Conservation (phyloP, 2,113 vertebrate species). For the Coptodon bakossiorum region DNA sequence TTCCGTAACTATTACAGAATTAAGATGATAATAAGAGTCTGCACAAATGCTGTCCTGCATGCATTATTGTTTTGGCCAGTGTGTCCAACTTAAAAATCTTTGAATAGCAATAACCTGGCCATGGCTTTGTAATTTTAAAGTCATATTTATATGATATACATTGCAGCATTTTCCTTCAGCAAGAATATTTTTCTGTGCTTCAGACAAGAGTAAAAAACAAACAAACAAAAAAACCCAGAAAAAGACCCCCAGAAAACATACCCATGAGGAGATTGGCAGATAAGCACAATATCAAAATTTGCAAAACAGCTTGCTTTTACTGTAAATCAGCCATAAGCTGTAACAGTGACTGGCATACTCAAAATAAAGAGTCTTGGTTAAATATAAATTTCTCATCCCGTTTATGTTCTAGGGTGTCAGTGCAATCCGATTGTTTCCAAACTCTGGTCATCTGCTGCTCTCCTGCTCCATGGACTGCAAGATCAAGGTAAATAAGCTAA, state of each 20-base stretch:
- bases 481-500: conserved; percentile 82
- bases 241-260: not conserved
- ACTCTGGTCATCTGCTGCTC: conserved; percentile 88
- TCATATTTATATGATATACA: not conserved
- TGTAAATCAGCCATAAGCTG: not conserved
- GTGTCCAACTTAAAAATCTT: not conserved
- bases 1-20: not conserved
- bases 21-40: not conserved
- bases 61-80: not conserved
- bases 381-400: not conserved
- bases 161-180: not conserved
- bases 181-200: not conserved
- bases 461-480: conserved; percentile 98
- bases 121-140: not conserved
- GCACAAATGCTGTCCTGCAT: not conserved
- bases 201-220: not conserved
- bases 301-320: not conserved
- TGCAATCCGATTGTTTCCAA: conserved; percentile 91
- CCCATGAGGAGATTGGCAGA: not conserved
- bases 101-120: not conserved
- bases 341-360: not conserved
- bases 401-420: conserved; percentile 83
- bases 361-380: not conserved
- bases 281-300: not conserved
- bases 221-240: not conserved